phyloP scores from a whole-genome alignment of 2,113 vertebrate species.

The Parus major region DNA sequence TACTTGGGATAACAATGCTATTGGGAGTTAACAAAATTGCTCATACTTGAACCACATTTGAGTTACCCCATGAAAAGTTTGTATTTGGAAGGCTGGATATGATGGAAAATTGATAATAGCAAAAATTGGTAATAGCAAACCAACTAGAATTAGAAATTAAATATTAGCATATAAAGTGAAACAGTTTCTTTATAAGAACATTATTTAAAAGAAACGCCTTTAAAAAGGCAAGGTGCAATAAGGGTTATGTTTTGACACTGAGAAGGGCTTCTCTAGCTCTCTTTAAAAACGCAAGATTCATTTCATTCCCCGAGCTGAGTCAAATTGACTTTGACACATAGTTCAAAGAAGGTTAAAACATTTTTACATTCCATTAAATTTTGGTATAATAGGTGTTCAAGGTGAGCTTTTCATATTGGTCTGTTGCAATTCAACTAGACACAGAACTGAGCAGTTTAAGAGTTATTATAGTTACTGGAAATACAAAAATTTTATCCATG shows the following conservation, averaged over 20 bases:
- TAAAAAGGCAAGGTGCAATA: background rate
- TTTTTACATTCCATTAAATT: constrained; percentile 18
- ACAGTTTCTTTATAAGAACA: background rate
- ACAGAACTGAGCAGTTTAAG: background rate
- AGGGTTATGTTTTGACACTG: background rate
- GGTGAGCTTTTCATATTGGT: background rate
- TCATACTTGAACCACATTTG: background rate
- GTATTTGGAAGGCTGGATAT: background rate
- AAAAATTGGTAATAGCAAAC: background rate
- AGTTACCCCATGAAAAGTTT: background rate
- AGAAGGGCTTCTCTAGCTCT: background rate
- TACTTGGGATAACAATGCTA: background rate
- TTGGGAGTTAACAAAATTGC: background rate
- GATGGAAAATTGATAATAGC: background rate
- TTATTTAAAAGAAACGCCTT: background rate
- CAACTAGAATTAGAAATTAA: background rate
- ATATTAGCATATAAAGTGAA: background rate
- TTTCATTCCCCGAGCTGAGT: background rate
- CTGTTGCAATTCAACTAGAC: background rate
- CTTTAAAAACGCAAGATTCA: background rate
- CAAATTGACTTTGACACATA: background rate
- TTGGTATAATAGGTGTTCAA: background rate
- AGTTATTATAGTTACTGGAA: background rate
- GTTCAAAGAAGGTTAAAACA: background rate
- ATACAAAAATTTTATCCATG: background rate